Evolutionary conservation across 1,140 invertebrate genomes (phyloP), one percentile per base, ranked within the genome.

Genomic region (Conus ventricosus): DNA sequence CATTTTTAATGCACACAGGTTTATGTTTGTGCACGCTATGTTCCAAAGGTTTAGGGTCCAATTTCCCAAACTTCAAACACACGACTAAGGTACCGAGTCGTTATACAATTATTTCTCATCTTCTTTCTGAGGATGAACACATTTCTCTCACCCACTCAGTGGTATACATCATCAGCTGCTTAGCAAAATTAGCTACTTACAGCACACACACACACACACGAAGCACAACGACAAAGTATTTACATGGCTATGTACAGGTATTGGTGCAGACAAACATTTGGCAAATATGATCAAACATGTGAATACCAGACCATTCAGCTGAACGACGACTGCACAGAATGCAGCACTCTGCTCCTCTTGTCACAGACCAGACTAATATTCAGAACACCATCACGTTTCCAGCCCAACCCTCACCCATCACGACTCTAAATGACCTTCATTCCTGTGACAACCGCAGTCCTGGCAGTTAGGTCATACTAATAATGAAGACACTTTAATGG

Each of bases 291-390:
- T 39, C 7, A 27, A 39, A 78, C 27, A 39, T 78, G 76, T 75
- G 39, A 39, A 39, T 39, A 20, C 67, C n/a, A 25, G n/a, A 78
- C 11, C 25, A 15, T 78, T 78, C 81, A 83, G 81, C 81, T 83
- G 81, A 57, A n/a, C 23, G 81, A 83, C 55, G 53, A 83, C 81
- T 83, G 54, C 81, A 83, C 51, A 55, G 20, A 55, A 51, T 78
- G 76, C 81, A 57, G 81, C 54, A n/a, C 5, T 55, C 81, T 55
- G 81, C 81, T 83, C 81, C 54, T 57, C 39, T 55, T 15, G 81
- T 55, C 81, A 83, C 10, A 57, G 81, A 83, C 11, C 5, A 81
- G 78, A 81, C 27, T 10, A 81, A 81, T n/a, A 81, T 27, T 7
- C 0, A 27, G 39, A 51, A 15, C 15, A 27, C 17, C 27, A 81